Conservation (phyloP, 2,888 invertebrate genomes). For the Sepioteuthis lessoniana region DNA sequence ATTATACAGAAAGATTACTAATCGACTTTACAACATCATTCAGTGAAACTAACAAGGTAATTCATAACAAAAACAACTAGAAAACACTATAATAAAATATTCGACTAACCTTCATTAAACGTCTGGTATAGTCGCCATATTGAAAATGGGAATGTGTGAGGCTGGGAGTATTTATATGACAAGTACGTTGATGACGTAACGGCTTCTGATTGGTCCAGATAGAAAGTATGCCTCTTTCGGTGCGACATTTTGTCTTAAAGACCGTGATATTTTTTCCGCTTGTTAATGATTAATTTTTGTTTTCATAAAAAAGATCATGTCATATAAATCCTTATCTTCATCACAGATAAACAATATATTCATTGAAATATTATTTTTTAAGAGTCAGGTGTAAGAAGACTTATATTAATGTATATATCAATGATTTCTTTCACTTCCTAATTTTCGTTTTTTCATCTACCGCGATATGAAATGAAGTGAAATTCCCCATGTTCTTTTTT, state of each 20-base stretch:
- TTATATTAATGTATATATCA: not conserved
- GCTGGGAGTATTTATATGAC: slow-evolving; percentile 20
- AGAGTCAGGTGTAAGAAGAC: not conserved
- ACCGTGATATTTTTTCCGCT: not conserved
- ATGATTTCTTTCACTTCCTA: no score
- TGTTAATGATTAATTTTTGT: not conserved
- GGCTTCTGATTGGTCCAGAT: not conserved
- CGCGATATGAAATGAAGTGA: not conserved
- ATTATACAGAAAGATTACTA: not conserved
- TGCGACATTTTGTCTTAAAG: not conserved
- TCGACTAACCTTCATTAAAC: not conserved
- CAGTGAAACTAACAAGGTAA: not conserved
- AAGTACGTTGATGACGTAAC: not conserved
- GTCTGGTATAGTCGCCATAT: not conserved
- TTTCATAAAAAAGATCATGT: not conserved
- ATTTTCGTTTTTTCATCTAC: no score
- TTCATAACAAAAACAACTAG: not conserved
- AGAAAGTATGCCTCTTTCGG: not conserved
- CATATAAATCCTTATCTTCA: not conserved
- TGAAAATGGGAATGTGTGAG: not conserved
- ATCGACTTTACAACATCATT: not conserved
- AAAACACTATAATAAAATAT: not conserved
- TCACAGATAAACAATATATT: not conserved
- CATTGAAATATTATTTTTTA: not conserved
- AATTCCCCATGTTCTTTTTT: not conserved